phyloP scores from a whole-genome alignment of 2,888 invertebrate species.

The Xestia c-nigrum region DNA sequence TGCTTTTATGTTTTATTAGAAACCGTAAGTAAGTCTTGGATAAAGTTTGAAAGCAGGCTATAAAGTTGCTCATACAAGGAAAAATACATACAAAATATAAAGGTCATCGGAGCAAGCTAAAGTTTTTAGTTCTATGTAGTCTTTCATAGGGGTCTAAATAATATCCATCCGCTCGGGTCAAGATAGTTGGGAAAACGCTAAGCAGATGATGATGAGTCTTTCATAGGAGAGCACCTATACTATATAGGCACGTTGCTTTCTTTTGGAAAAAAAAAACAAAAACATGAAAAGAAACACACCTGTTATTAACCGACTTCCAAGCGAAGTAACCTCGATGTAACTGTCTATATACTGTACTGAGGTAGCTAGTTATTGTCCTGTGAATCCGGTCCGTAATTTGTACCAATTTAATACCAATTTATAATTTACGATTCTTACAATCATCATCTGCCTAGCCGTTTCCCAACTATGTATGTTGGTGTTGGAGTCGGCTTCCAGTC shows the following conservation, averaged over 20 bases:
- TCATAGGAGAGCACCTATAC: not conserved
- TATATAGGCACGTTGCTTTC: not conserved
- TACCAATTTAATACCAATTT: not conserved
- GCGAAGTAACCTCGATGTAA: not conserved
- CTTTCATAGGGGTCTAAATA: not conserved
- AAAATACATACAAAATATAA: not conserved
- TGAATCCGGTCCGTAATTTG: not conserved
- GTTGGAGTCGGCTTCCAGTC: no score
- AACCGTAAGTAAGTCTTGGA: not conserved
- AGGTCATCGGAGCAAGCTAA: not conserved
- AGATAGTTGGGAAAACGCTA: no score
- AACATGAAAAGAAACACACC: not conserved
- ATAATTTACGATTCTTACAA: not conserved
- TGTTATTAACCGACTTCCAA: no score
- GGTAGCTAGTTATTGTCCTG: not conserved
- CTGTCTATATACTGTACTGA: not conserved
- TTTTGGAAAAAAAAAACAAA: not conserved
- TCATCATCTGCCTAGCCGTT: no score
- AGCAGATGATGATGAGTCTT: no score
- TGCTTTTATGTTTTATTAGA: slow-evolving; percentile 23
- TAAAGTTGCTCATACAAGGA: not conserved
- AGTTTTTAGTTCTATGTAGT: not conserved
- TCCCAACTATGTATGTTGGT: no score
- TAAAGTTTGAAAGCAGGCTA: not conserved
- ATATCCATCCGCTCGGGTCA: no score